Base-by-base conservation (phyloP, 1,140 invertebrate species). In the Uloborus diversus region DNA sequence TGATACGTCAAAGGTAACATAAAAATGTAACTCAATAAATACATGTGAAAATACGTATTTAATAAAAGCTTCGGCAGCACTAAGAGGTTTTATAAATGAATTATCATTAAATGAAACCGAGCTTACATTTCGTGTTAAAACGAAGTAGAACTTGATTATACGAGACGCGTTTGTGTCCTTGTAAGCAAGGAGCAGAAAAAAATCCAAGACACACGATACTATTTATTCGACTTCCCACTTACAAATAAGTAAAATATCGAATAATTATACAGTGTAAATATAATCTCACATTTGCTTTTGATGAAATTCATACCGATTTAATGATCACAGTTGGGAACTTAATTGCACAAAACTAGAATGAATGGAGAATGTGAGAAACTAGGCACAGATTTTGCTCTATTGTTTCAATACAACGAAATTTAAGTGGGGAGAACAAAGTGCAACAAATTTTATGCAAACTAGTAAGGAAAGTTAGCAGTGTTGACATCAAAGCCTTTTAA, bases 251-350 rank as follows among this genome's bases (percentile, higher is more conserved):
- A 76, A 76, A 76, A 76, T 76, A 76, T 76, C 30, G 59, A 76
- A 76, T 62, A 64, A 56, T 73, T 47, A 73, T 78, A 78, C 73
- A 78, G 47, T 78, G 73, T 78, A 78, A 78, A 78, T 78, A 78
- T 78, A 78, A 23, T 78, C 73, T 78, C 51, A 78, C 62, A 66
- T 66, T 78, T 75, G 20, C 57, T 33, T 28, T 78, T 66, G 42
- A 53, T 78, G 28, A 56, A 56, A 51, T 30, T 37, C 30, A 30
- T 61, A 71, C 47, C 30, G 69, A 61, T 71, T 76, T 64, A 14
- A 62, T 53, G 71, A 76, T 76, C 71, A 76, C 71, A 76, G 71
- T 76, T 23, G 13, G 13, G 64, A 64, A 76, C 62, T 59, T 76
- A 76, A 76, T 64, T 61, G 64, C 71, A 76, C 51, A 28, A 51